Evolutionary conservation across 1,140 invertebrate species (phyloP).

Genomic region (Bombus huntii): DNA sequence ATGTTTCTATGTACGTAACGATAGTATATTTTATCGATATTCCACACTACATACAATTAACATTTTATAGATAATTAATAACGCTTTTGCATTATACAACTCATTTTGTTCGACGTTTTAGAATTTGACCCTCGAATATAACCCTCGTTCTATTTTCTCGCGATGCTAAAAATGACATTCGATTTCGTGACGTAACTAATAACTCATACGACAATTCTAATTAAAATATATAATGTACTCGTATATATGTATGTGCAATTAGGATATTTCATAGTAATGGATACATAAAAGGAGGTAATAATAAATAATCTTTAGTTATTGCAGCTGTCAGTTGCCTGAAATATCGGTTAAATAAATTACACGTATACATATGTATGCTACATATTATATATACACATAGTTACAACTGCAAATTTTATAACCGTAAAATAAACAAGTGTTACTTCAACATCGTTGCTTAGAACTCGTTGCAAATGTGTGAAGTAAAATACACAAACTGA

Average conservation of each 20-base stretch:
- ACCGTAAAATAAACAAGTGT: neutral
- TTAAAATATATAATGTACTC: neutral
- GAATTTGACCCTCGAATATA: neutral
- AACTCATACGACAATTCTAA: constrained; percentile 31
- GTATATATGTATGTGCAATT: too few relatives aligned
- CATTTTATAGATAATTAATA: neutral
- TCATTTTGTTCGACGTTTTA: neutral
- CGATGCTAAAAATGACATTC: constrained; percentile 19
- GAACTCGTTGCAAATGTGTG: neutral
- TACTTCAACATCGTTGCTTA: neutral
- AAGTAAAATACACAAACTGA: neutral
- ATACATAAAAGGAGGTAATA: neutral
- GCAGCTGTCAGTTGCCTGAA: neutral
- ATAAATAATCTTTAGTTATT: neutral
- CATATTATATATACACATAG: too few relatives aligned
- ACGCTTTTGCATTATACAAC: neutral
- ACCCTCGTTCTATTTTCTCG: neutral
- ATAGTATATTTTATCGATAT: neutral
- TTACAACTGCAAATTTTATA: neutral
- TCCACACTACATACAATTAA: neutral
- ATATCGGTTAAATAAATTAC: neutral
- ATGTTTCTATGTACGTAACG: too few relatives aligned
- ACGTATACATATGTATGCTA: too few relatives aligned
- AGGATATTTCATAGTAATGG: neutral
- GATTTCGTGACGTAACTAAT: constrained; percentile 38